A percentile compares a stretch with the other conserved stretches of the same genome.
Conservation (phyloP, 2,797 vertebrate genomes). For the Phataginus tetradactyla region DNA sequence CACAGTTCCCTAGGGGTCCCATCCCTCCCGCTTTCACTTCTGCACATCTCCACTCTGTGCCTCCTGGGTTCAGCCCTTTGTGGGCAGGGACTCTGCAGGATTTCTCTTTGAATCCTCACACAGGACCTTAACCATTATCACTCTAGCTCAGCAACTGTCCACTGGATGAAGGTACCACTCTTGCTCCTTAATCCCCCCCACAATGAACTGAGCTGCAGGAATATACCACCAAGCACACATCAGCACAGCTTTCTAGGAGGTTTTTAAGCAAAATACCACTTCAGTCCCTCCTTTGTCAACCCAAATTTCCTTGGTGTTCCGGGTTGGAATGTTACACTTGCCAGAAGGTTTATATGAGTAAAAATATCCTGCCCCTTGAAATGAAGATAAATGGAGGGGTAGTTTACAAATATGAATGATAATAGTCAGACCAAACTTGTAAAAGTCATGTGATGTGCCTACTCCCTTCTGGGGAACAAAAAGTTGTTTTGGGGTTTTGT, state of each 20-base stretch:
- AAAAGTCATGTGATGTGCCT: neutral
- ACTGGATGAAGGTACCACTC: neutral
- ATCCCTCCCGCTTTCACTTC: neutral
- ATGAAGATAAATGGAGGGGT: slow-evolving; percentile 29
- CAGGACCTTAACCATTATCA: neutral
- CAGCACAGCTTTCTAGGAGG: slow-evolving; percentile 56
- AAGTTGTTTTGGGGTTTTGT: slow-evolving; percentile 24
- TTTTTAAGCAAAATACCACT: slow-evolving; percentile 55
- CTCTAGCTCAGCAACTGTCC: neutral
- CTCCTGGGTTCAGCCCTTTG: neutral
- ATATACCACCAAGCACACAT: neutral
- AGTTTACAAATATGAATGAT: slow-evolving; percentile 48
- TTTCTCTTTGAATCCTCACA: neutral
- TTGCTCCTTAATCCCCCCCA: neutral
- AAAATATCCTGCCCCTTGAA: slow-evolving; percentile 49
- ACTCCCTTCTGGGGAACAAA: slow-evolving; percentile 37
- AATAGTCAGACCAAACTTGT: neutral
- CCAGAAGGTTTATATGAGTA: slow-evolving; percentile 40
- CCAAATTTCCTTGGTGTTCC: slow-evolving; percentile 38
- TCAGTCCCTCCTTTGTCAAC: neutral
- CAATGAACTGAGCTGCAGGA: neutral
- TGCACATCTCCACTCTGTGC: neutral
- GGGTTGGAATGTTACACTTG: neutral
- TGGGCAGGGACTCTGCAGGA: neutral
- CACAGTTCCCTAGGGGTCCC: neutral